Evolutionary conservation across 2,888 invertebrate species (phyloP).

Genomic region (Temnothorax unifasciatus): DNA sequence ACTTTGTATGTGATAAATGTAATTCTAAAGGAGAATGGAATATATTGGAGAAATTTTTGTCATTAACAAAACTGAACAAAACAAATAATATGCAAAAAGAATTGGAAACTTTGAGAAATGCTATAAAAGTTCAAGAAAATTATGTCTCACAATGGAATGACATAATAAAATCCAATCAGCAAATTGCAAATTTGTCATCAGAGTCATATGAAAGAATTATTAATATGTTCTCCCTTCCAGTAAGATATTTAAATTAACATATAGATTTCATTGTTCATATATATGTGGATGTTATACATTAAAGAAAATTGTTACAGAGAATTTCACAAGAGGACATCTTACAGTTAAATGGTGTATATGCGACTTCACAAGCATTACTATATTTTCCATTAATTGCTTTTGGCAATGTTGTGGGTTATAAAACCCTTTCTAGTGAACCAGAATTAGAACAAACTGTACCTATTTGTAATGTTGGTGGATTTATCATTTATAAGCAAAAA

Average conservation of each 20-base stretch:
- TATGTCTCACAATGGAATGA: constrained; percentile 87
- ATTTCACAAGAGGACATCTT: constrained; percentile 86
- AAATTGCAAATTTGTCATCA: constrained; percentile 86
- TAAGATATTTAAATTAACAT: constrained; percentile 44
- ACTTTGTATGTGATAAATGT: constrained; percentile 91
- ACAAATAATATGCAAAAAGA: constrained; percentile 73
- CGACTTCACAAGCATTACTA: constrained; percentile 87
- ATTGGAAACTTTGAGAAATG: constrained; percentile 69
- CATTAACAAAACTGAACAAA: constrained; percentile 76
- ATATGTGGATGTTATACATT: constrained; percentile 30
- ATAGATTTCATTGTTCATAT: not conserved
- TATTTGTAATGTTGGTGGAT: constrained; percentile 79
- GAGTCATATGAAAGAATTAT: constrained; percentile 87
- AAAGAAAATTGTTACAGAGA: constrained; percentile 76
- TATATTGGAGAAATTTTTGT: constrained; percentile 87
- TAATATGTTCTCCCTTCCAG: constrained; percentile 86
- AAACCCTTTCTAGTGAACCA: constrained; percentile 76
- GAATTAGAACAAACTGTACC: constrained; percentile 83
- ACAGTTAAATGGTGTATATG: constrained; percentile 88
- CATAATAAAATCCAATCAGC: constrained; percentile 85
- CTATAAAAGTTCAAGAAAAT: constrained; percentile 78
- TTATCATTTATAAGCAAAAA: constrained; percentile 79
- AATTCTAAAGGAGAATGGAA: constrained; percentile 90
- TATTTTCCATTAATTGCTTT: constrained; percentile 90
- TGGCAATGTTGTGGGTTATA: constrained; percentile 90